Conservation (phyloP, 1,140 invertebrate genomes). For the Bombus consobrinus region DNA sequence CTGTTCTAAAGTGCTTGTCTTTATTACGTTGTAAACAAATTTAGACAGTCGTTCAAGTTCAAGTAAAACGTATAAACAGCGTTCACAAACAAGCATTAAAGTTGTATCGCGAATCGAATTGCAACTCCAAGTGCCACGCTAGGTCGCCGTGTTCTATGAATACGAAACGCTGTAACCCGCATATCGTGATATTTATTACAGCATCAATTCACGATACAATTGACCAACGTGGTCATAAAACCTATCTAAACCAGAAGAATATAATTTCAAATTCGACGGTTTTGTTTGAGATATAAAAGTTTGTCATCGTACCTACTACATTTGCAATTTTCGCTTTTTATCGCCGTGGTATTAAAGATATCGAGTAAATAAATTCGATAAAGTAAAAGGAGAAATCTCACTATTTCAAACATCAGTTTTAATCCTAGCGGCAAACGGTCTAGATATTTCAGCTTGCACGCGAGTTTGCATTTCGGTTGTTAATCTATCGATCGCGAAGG, state of each 20-base stretch:
- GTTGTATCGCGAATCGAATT: too few species aligned
- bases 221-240: not conserved
- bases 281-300: not conserved
- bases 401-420: not conserved
- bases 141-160: not conserved
- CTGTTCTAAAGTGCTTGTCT: too few species aligned
- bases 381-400: not conserved
- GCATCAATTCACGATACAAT: not conserved
- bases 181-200: not conserved
- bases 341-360: too few species aligned
- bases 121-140: too few species aligned
- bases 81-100: too few species aligned
- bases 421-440: not conserved
- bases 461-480: slow-evolving; percentile 5
- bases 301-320: not conserved
- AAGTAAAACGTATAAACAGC: too few species aligned
- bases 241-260: not conserved
- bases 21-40: too few species aligned
- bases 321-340: too few species aligned
- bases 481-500: not conserved
- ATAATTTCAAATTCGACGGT: not conserved
- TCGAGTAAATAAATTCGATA: not conserved
- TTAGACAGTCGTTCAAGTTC: too few species aligned
- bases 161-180: not conserved
- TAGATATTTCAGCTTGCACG: not conserved